These are phyloP conservation scores for Pseudomyrmex concolor DNA, from an alignment of 1,140 invertebrate genomes.

Conservation along the genomic window DNA sequence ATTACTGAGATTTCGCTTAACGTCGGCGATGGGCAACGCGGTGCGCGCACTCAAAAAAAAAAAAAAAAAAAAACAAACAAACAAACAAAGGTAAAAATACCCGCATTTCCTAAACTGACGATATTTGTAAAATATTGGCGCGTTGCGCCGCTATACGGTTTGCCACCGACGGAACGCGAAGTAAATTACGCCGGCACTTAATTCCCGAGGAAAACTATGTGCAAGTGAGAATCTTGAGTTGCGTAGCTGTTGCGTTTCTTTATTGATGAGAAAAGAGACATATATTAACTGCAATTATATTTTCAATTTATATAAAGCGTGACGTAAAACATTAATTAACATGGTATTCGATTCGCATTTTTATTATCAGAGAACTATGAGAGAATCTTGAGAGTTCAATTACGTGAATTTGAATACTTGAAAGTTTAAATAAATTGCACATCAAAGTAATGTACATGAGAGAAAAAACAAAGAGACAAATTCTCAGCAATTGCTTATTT, in stretches of 20 bases:
- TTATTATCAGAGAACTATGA: no score
- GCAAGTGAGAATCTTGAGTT: conserved; percentile 13
- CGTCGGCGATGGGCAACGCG: neutral
- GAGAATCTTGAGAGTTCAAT: no score
- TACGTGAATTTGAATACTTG: no score
- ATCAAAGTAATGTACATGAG: no score
- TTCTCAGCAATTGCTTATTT: no score
- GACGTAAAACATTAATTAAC: no score
- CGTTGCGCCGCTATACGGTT: neutral
- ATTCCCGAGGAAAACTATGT: conserved; percentile 35
- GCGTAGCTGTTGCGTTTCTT: neutral
- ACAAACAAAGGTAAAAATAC: no score
- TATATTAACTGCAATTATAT: neutral
- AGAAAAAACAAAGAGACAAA: no score
- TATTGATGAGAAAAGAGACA: neutral
- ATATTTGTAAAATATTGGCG: conserved; percentile 46
- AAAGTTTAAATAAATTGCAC: no score
- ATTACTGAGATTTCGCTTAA: conserved; percentile 58
- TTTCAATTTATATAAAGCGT: no score
- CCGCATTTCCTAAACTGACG: conserved; percentile 30
- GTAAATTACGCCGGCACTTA: conserved; percentile 32
- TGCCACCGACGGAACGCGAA: conserved; percentile 29
- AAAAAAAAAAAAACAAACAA: neutral
- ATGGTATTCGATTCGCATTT: no score
- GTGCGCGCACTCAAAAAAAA: conserved; percentile 26